A percentile compares a stretch with the other conserved stretches of the same genome.
Evolutionary conservation across 2,888 invertebrate species (phyloP).

Genomic region (Mythimna albipuncta): DNA sequence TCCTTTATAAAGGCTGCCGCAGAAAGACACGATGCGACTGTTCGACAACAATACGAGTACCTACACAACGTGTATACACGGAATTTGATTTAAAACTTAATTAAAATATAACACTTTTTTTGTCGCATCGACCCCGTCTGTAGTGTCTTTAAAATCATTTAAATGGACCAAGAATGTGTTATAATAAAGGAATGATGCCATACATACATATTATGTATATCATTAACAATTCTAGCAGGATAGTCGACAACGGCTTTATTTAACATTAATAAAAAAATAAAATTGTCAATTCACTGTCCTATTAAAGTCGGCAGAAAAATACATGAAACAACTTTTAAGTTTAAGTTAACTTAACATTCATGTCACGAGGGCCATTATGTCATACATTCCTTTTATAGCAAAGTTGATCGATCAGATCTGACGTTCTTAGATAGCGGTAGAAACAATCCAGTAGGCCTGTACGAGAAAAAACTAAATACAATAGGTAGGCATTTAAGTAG

Average conservation of each 20-base stretch:
- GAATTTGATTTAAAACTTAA: no score
- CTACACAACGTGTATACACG: no score
- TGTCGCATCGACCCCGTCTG: not conserved
- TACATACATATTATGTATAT: conserved; percentile 12
- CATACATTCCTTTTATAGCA: conserved; percentile 55
- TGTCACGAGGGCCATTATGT: conserved; percentile 37
- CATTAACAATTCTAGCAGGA: not conserved
- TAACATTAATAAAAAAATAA: no score
- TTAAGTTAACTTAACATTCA: conserved; percentile 42
- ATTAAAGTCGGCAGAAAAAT: conserved; percentile 23
- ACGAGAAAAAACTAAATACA: not conserved
- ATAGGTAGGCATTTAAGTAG: not conserved
- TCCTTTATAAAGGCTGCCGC: conserved; percentile 5
- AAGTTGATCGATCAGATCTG: conserved; percentile 42
- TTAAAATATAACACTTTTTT: no score
- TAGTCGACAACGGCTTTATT: no score
- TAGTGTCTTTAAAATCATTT: not conserved
- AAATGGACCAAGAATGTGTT: conserved; percentile 39
- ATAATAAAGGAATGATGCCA: conserved; percentile 17
- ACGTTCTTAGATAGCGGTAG: not conserved
- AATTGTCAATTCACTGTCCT: no score
- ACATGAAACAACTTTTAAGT: conserved; percentile 40
- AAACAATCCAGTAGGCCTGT: not conserved
- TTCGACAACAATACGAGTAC: not conserved
- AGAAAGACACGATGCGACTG: no score